Evolutionary conservation across 1,140 invertebrate genomes (phyloP).

Genomic region (Brachionus plicatilis): DNA sequence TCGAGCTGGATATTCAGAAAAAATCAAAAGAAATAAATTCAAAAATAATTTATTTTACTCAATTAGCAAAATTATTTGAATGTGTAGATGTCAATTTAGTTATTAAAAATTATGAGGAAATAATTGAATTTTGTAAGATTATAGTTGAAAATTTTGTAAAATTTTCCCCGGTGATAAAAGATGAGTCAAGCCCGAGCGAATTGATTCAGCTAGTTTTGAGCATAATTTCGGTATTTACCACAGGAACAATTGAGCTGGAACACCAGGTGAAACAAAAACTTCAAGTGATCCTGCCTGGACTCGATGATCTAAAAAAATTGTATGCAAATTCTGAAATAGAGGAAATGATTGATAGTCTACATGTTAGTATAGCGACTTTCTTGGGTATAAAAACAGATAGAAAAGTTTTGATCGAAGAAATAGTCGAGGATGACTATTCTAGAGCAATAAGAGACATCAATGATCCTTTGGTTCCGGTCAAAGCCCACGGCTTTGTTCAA

Average conservation of each 20-base stretch:
- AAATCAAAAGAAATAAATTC: constrained; percentile 14
- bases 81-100: neutral
- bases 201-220: constrained; percentile 27
- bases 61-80: constrained; percentile 5
- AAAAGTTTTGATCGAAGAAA: constrained; percentile 38
- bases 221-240: constrained; percentile 32
- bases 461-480: constrained; percentile 69
- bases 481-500: constrained; percentile 70
- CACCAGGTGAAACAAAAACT: constrained; percentile 19
- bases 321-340: constrained; percentile 46
- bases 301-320: neutral
- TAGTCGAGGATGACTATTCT: constrained; percentile 52
- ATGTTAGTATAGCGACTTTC: constrained; percentile 57
- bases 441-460: constrained; percentile 64
- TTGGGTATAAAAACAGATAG: constrained; percentile 46
- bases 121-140: constrained; percentile 32
- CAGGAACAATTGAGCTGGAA: neutral
- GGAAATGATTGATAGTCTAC: constrained; percentile 53
- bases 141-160: constrained; percentile 20
- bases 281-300: neutral
- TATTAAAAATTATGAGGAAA: constrained; percentile 12
- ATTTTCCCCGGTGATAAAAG: neutral
- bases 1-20: neutral
- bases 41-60: constrained; percentile 35
- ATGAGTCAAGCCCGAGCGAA: neutral